These are phyloP conservation scores for Zenarchopterus dispar DNA, from an alignment of 2,797 vertebrate species.

Conservation along the genomic window DNA sequence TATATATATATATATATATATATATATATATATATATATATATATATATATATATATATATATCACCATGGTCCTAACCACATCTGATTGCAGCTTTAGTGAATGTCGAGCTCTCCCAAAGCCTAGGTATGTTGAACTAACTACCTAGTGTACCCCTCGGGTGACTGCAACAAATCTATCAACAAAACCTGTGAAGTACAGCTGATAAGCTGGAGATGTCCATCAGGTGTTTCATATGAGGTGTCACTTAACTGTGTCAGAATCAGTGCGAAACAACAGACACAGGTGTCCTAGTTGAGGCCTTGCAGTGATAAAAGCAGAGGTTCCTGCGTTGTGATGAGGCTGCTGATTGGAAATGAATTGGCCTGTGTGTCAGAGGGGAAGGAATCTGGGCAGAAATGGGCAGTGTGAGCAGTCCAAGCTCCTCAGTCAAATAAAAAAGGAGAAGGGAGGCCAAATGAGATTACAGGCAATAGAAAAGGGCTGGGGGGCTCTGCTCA, in stretches of 20 bases:
- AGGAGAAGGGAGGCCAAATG: constrained; percentile 88
- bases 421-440: constrained; percentile 81
- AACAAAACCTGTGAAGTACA: constrained; percentile 1
- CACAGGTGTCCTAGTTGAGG: constrained; percentile 52
- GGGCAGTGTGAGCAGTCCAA: constrained; percentile 79
- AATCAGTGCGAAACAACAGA: constrained; percentile 38
- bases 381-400: constrained; percentile 73
- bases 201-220: constrained; percentile 50
- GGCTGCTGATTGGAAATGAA: constrained; percentile 75
- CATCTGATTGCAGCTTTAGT: no score
- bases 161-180: constrained; percentile 39
- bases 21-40: no score
- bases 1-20: no score
- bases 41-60: no score
- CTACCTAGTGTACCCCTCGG: not conserved
- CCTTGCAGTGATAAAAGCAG: constrained; percentile 55
- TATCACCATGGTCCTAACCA: no score
- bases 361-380: constrained; percentile 77
- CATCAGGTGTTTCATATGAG: constrained; percentile 21
- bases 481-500: constrained; percentile 88
- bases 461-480: constrained; percentile 91
- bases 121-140: not conserved
- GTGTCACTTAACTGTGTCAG: constrained; percentile 4
- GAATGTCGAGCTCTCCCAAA: no score
- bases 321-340: constrained; percentile 50